Base-by-base conservation (phyloP, 2,113 vertebrate species). In the Tachysurus vachellii region DNA sequence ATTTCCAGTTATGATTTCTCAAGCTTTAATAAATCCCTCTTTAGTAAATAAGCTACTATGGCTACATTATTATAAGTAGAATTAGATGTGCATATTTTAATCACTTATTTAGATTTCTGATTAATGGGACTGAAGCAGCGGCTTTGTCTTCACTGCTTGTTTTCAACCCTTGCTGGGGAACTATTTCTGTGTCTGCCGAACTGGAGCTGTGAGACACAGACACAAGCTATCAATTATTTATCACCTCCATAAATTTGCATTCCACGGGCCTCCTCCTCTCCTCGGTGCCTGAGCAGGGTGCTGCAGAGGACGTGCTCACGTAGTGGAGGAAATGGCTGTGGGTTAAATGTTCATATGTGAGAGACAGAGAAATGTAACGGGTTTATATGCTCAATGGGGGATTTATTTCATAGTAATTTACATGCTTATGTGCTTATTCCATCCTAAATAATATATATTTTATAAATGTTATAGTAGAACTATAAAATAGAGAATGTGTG, bases 141-240 rank as follows among this genome's bases (percentile, higher is more conserved):
- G 81, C 79, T 88, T 80, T 57, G 14, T 62, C 64, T 82, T 86
- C 56, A 50, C 64, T 50, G 42, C 73, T 42, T 86, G 79, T 73
- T 28, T 87, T 59, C 59, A 17, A 61, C 57, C 71, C 61, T 77
- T 77, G 44, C 31, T 84, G 71, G 71, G 61, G 82, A 88, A 88
- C 64, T 81, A 53, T 84, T 89, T 86, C 79, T 64, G 82, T 84
- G 71, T 86, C 82, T 84, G 83, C 79, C 47, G 80, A 85, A 87
- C 86, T 36, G 75, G 75, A 88, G 77, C 71, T 88, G 59, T 54
- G 90, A 83, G 80, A 42, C 50, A 61, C 88, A 87, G 87, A 87
- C 87, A 14, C 80, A 80, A 66, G 86, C 76, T 85, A 87, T 91
- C 85, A 89, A 91, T 89, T 88, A 91, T 91, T 89, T 88, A 91